Conservation (phyloP, 2,113 vertebrate species). For the Strigops habroptila region DNA sequence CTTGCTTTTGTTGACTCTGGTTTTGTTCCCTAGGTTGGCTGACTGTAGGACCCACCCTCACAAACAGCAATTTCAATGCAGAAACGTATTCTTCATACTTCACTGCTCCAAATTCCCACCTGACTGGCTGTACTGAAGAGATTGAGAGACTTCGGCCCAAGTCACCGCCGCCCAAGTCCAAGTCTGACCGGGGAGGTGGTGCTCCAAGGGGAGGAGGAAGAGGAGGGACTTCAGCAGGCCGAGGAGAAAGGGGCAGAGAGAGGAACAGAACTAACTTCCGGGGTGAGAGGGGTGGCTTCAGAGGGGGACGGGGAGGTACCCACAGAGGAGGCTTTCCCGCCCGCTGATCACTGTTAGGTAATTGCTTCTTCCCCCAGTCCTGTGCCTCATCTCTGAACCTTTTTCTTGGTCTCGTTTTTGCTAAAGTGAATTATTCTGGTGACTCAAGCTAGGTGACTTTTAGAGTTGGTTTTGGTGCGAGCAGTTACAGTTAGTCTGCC, state of each 20-base stretch:
- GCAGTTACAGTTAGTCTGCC: neutral
- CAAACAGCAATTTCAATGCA: conserved; percentile 96
- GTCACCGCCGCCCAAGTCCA: conserved; percentile 89
- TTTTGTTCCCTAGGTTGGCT: conserved; percentile 84
- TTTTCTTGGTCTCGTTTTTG: neutral
- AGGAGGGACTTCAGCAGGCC: conserved; percentile 84
- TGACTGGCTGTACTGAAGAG: conserved; percentile 94
- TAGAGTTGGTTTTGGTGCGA: neutral
- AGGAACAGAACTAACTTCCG: conserved; percentile 93
- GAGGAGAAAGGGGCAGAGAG: conserved; percentile 88
- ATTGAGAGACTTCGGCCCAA: conserved; percentile 96
- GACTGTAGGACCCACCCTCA: conserved; percentile 94
- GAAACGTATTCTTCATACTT: conserved; percentile 90
- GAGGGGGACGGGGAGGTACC: conserved; percentile 86
- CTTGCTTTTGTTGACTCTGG: neutral
- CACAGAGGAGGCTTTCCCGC: conserved; percentile 92
- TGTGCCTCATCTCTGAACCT: neutral
- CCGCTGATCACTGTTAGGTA: conserved; percentile 66
- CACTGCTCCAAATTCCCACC: conserved; percentile 80
- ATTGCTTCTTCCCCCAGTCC: neutral
- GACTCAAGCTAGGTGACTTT: neutral
- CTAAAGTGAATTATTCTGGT: neutral
- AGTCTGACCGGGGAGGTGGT: conserved; percentile 89
- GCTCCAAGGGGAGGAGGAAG: conserved; percentile 87
- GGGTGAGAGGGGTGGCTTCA: conserved; percentile 90